Evolutionary conservation across 2,113 vertebrate species (phyloP).

Genomic region (Perca fluviatilis): DNA sequence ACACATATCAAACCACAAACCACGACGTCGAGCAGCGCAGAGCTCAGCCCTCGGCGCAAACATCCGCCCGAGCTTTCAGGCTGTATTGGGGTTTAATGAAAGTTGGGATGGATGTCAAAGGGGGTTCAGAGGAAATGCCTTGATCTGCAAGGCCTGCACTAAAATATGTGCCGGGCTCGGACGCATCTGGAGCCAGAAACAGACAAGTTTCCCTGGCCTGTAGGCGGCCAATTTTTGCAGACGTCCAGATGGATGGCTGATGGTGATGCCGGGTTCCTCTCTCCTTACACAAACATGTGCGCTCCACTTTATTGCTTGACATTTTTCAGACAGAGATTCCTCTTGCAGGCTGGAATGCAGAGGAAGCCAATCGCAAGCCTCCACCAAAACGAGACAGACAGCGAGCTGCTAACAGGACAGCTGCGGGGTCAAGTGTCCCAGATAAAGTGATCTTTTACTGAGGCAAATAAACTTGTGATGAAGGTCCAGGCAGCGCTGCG

Average conservation of each 20-base stretch:
- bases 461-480: slow-evolving; percentile 18
- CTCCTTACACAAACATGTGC: slow-evolving; percentile 58
- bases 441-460: neutral
- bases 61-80: neutral
- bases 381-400: neutral
- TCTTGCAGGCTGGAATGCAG: slow-evolving; percentile 43
- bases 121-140: slow-evolving; percentile 65
- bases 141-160: slow-evolving; percentile 61
- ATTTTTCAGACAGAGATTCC: slow-evolving; percentile 42
- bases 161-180: slow-evolving; percentile 47
- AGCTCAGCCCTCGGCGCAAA: neutral
- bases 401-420: slow-evolving; percentile 47
- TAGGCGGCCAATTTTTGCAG: slow-evolving; percentile 2
- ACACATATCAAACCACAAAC: neutral
- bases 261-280: slow-evolving; percentile 14
- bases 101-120: slow-evolving; percentile 44
- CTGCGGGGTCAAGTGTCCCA: slow-evolving; percentile 49
- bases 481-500: neutral
- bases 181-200: slow-evolving; percentile 66
- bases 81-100: slow-evolving; percentile 40
- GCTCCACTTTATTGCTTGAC: slow-evolving; percentile 40
- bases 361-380: slow-evolving; percentile 17
- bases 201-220: neutral
- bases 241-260: slow-evolving; percentile 51
- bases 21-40: neutral